phyloP scores from a whole-genome alignment of 2,888 invertebrate genomes.

The Allacma fusca region DNA sequence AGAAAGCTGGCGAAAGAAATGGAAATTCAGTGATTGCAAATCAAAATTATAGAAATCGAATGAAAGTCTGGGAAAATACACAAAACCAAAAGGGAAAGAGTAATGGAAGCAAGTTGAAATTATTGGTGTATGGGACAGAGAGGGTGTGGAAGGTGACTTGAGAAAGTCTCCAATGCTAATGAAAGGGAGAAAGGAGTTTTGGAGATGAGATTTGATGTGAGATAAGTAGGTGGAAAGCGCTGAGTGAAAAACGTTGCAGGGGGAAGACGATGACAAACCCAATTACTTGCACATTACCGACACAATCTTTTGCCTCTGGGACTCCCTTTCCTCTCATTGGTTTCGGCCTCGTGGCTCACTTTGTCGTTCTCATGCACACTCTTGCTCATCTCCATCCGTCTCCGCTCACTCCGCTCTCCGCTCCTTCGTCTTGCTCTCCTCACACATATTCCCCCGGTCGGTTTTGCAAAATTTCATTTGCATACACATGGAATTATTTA shows the following conservation, averaged over 20 bases:
- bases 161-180: no score
- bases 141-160: no score
- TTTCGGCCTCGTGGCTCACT: conserved; percentile 39
- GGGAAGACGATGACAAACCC: conserved; percentile 45
- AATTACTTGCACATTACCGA: conserved; percentile 52
- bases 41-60: no score
- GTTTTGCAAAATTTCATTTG: conserved; percentile 57
- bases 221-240: conserved; percentile 46
- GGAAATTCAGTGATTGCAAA: no score
- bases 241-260: conserved; percentile 47
- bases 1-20: no score
- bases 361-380: neutral
- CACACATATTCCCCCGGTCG: conserved; percentile 32
- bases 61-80: no score
- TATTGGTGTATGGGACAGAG: no score
- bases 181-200: no score
- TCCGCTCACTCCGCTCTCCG: neutral
- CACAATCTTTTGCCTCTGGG: conserved; percentile 51
- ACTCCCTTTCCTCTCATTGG: conserved; percentile 24
- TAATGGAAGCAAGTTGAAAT: no score
- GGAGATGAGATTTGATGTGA: conserved; percentile 34
- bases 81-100: no score
- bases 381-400: neutral
- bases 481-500: conserved; percentile 59
- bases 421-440: neutral